A percentile compares a stretch with the other conserved stretches of the same genome.
These are phyloP conservation scores for Hylaea fasciaria DNA, from an alignment of 2,888 invertebrate genomes.

Conservation along the genomic window DNA sequence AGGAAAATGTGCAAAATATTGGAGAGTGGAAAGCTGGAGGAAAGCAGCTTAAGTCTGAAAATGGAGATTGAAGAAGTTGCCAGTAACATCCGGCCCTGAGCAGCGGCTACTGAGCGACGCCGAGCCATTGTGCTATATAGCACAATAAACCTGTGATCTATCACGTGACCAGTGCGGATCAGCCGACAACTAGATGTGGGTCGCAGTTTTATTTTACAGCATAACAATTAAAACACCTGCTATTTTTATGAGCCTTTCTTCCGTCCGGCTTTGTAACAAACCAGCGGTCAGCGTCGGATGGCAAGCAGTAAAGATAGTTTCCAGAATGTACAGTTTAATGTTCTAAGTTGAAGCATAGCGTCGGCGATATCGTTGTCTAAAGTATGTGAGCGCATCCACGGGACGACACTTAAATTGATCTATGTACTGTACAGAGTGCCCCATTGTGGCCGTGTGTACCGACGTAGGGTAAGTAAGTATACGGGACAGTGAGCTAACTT, in stretches of 20 bases:
- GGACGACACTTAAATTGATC: constrained; percentile 22
- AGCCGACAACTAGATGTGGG: no score
- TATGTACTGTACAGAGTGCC: constrained; percentile 15
- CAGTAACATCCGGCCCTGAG: neutral
- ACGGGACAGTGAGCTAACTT: neutral
- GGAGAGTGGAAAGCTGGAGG: neutral
- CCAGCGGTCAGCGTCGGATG: constrained; percentile 3
- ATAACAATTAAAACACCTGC: no score
- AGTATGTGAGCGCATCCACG: constrained; percentile 20
- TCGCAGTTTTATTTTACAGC: no score
- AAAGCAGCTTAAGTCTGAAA: neutral
- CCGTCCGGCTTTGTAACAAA: neutral
- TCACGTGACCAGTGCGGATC: no score
- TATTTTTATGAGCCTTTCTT: no score
- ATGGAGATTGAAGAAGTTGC: neutral
- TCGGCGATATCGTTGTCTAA: constrained; percentile 7
- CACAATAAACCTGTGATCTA: no score
- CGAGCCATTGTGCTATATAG: no score
- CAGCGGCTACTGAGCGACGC: no score
- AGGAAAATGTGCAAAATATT: constrained; percentile 1
- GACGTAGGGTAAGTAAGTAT: no score
- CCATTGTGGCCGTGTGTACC: constrained; percentile 11
- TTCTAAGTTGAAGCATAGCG: constrained; percentile 2
- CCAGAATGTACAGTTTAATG: constrained; percentile 16
- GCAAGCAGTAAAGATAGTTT: constrained; percentile 1